phyloP scores from a whole-genome alignment of 1,140 invertebrate genomes.

The Papilio glaucus region DNA sequence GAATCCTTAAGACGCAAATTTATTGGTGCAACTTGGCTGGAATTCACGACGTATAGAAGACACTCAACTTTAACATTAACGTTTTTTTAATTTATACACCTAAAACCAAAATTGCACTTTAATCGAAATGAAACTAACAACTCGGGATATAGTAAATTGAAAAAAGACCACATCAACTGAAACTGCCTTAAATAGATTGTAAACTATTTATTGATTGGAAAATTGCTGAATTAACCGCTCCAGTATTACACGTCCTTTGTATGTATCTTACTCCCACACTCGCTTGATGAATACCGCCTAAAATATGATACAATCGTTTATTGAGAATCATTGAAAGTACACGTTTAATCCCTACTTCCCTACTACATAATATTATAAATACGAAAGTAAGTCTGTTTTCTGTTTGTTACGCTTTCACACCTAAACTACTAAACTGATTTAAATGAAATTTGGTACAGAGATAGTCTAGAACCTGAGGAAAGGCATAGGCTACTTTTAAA shows the following conservation, averaged over 20 bases:
- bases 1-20: no score
- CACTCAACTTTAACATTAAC: no score
- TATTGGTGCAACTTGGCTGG: no score
- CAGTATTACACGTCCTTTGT: not conserved
- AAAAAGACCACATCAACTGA: not conserved
- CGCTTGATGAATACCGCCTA: not conserved
- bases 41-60: no score
- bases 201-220: constrained; percentile 32
- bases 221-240: not conserved
- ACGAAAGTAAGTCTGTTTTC: no score
- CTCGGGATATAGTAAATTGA: not conserved
- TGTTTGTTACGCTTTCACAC: no score
- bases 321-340: not conserved
- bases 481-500: no score
- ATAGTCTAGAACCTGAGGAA: no score
- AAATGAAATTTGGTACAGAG: no score
- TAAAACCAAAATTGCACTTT: not conserved
- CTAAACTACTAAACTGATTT: no score
- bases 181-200: not conserved
- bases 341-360: not conserved
- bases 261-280: not conserved
- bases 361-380: no score
- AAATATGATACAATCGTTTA: not conserved
- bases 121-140: not conserved
- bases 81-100: no score